Evolutionary conservation across 1,140 invertebrate genomes (phyloP), one percentile per base, ranked within the genome.

Genomic region (Drosophila grimshawi): DNA sequence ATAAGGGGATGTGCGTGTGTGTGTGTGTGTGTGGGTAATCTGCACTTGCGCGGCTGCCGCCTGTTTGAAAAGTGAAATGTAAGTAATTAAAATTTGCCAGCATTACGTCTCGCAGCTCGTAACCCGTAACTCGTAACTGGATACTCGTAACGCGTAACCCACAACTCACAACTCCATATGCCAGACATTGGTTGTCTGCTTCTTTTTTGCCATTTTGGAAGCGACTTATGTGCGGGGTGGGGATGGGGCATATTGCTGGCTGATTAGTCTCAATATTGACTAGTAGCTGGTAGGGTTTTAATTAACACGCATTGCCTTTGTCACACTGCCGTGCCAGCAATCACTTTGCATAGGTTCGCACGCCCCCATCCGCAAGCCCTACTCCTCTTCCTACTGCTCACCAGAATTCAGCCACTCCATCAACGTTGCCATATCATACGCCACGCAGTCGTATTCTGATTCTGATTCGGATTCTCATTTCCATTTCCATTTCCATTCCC

Each of bases 1-100:
- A 19, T 19, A 19, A 19, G 19, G 19, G 19, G 19, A 19, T 19
- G 19, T 19, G 19, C 19, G 19, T 19, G 19, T 19, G 19, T 19
- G 19, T 19, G 19, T 19, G 19, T 19, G 19, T 19, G 19, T 19
- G 19, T 19, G 30, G 27, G 59, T 49, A 32, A 48, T 57, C 43
- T 76, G 83, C 83, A 86, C 83, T 86, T 86, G 83, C 76, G 76
- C 83, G 83, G 83, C 81, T 83, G 80, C 81, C 72, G 70, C 53
- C 62, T 70, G 57, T 67, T 86, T 82, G 70, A 72, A 86, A 86
- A 86, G 83, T 88, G 83, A 88, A 86, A 86, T 88, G 83, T 71
- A 86, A 86, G 83, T 86, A 86, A 86, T 86, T 86, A 86, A 86
- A 86, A 86, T 88, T 51, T 80, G 79, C 82, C 82, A 76, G 61